These are phyloP conservation scores for Astropecten irregularis DNA, from an alignment of 53 echinoderm and acorn worm species.

Conservation along the genomic window DNA sequence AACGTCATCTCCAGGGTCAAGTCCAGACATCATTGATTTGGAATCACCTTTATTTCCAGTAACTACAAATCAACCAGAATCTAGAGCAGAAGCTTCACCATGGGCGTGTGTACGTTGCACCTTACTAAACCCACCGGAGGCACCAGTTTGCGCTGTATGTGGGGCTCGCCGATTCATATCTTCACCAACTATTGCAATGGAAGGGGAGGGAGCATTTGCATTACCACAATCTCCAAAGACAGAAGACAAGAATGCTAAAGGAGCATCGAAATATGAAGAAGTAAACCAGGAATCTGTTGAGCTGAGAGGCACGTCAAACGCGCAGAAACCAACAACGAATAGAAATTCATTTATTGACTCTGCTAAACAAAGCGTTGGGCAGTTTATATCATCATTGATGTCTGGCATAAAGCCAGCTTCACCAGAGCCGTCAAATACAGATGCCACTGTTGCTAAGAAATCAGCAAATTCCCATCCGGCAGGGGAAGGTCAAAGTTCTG, in stretches of 20 bases:
- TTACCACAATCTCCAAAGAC: not conserved
- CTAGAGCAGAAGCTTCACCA: not conserved
- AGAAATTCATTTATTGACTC: conserved; percentile 56
- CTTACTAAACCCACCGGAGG: conserved; percentile 68
- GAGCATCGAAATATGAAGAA: not conserved
- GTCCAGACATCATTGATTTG: conserved; percentile 41
- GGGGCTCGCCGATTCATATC: conserved; percentile 27
- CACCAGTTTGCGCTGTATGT: conserved; percentile 63
- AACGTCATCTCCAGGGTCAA: conserved; percentile 36
- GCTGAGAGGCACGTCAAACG: not conserved
- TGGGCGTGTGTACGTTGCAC: conserved; percentile 86
- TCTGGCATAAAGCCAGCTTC: conserved; percentile 56
- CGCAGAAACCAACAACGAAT: conserved; percentile 15
- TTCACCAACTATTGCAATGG: conserved; percentile 18
- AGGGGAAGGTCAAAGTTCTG: not conserved
- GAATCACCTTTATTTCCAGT: not conserved
- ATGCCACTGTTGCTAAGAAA: not conserved
- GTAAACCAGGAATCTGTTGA: not conserved
- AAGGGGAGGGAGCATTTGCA: not conserved
- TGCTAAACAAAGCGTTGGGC: conserved; percentile 53
- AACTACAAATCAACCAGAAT: not conserved
- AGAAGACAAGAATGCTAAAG: not conserved
- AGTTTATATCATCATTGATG: conserved; percentile 57
- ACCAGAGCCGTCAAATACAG: conserved; percentile 47
- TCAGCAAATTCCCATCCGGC: not conserved